Conservation (phyloP, 2,888 invertebrate genomes). For the Synergus gifuensis region DNA sequence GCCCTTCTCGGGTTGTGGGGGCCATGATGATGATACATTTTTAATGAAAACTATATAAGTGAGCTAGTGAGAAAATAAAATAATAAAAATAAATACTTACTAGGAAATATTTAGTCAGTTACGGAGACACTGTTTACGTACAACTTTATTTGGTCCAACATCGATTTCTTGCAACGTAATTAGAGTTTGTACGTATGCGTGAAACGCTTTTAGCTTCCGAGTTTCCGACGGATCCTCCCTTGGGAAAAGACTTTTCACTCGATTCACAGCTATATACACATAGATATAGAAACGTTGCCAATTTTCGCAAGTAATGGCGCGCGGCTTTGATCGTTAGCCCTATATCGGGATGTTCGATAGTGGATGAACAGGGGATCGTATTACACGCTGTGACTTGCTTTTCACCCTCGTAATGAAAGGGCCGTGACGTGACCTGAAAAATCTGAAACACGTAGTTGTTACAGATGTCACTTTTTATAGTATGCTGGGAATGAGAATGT, state of each 20-base stretch:
- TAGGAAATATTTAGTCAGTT: not conserved
- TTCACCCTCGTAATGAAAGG: not conserved
- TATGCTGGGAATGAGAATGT: too few species aligned
- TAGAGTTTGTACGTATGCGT: not conserved
- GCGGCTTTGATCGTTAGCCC: conserved; percentile 30
- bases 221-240: not conserved
- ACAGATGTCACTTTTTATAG: not conserved
- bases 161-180: not conserved
- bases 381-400: conserved; percentile 14
- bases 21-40: not conserved
- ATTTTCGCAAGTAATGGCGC: conserved; percentile 42
- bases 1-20: too few species aligned
- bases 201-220: not conserved
- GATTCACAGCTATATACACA: not conserved
- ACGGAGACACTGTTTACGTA: not conserved
- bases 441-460: not conserved
- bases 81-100: not conserved
- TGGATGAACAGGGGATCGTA: not conserved
- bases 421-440: conserved; percentile 34
- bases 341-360: not conserved
- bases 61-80: not conserved
- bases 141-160: not conserved
- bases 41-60: not conserved
- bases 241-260: not conserved
- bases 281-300: conserved; percentile 41